Percentiles rank a stretch among this genome's conserved stretches.
Conservation (phyloP, 2,113 vertebrate species). For the Menura novaehollandiae region DNA sequence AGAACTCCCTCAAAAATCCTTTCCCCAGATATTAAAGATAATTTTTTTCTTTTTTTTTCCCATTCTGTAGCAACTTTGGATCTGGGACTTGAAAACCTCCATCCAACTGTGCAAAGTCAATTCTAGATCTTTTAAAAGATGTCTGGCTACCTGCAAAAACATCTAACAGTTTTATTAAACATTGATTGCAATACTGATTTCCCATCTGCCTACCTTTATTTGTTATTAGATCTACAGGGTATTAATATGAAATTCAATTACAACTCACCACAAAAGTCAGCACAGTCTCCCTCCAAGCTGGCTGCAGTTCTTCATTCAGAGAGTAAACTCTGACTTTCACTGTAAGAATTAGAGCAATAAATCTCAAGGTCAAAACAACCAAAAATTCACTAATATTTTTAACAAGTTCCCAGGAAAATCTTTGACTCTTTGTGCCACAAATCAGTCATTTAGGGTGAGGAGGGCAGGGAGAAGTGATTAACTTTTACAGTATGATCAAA, state of each 20-base stretch:
- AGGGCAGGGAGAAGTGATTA: neutral
- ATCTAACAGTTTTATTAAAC: neutral
- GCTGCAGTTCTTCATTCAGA: conserved; percentile 85
- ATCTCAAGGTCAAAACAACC: neutral
- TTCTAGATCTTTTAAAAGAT: neutral
- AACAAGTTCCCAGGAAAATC: neutral
- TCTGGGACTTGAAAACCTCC: neutral
- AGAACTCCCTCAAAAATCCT: neutral
- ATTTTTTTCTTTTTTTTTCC: neutral
- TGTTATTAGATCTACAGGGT: neutral
- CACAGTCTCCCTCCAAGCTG: conserved; percentile 76
- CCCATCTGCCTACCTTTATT: no score
- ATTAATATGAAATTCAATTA: neutral
- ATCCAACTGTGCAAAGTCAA: neutral
- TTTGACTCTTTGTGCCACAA: neutral
- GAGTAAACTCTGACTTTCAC: conserved; percentile 88
- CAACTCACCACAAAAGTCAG: conserved; percentile 81
- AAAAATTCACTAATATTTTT: neutral
- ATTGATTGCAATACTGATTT: neutral
- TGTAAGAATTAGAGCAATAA: conserved; percentile 50
- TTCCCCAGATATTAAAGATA: neutral
- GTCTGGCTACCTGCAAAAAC: neutral
- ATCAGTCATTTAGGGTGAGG: neutral
- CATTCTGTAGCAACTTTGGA: neutral
- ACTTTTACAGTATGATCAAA: neutral